These are phyloP conservation scores for Microctenopoma stevenorrisi DNA, from an alignment of 2,797 vertebrate species.

Conservation along the genomic window DNA sequence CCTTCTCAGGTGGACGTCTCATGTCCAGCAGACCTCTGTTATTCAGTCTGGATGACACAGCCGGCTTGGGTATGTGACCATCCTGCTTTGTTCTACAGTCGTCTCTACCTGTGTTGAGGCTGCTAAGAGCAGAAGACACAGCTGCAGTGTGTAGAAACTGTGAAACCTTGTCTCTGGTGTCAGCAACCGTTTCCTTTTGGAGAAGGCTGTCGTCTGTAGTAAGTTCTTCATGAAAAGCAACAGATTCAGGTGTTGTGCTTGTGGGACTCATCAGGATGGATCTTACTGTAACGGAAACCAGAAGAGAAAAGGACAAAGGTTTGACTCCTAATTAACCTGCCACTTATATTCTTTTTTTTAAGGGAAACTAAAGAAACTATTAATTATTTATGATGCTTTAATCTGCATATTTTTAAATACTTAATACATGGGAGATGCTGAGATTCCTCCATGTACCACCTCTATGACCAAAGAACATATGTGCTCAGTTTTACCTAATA, in stretches of 20 bases:
- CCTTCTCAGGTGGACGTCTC: slow-evolving; percentile 49
- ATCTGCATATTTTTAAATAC: too few relatives aligned
- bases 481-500: too few relatives aligned
- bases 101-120: background rate
- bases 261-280: slow-evolving; percentile 21
- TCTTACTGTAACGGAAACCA: slow-evolving; percentile 25
- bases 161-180: background rate
- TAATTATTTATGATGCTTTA: too few relatives aligned
- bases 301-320: background rate
- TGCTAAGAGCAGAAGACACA: background rate
- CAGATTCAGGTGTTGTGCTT: background rate
- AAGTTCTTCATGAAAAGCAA: background rate
- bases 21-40: slow-evolving; percentile 8
- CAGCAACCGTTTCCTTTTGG: slow-evolving; percentile 1
- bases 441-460: too few relatives aligned
- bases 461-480: too few relatives aligned
- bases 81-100: background rate
- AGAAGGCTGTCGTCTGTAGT: background rate
- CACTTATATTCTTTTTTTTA: too few relatives aligned
- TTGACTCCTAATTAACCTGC: too few relatives aligned
- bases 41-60: slow-evolving; percentile 5
- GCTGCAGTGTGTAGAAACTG: slow-evolving; percentile 5
- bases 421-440: too few relatives aligned
- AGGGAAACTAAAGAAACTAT: too few relatives aligned
- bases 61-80: background rate